Percentiles rank a stretch among this genome's conserved stretches.
phyloP scores from a whole-genome alignment of 2,797 vertebrate genomes.

The Australoheros facetus region DNA sequence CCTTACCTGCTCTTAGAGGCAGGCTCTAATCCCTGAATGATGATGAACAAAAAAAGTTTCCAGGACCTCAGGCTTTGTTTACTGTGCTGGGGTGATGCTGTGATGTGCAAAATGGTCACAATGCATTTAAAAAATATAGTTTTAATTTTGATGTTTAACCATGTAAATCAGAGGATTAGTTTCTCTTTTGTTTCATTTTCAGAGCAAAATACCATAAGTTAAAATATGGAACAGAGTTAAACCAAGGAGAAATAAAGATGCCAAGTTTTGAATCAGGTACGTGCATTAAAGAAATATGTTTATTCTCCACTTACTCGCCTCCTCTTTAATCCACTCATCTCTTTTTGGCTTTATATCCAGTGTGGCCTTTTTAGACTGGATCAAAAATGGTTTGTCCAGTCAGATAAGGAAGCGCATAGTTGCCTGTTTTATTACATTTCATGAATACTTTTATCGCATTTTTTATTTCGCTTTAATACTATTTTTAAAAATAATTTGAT shows the following conservation, averaged over 20 bases:
- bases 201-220: slow-evolving; percentile 99
- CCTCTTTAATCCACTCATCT: not conserved
- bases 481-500: too few species aligned
- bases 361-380: not conserved
- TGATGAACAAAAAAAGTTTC: too few species aligned
- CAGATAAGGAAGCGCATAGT: too few species aligned
- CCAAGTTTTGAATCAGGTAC: slow-evolving; percentile 96
- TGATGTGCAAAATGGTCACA: not conserved
- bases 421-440: too few species aligned
- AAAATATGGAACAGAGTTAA: slow-evolving; percentile 98
- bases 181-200: slow-evolving; percentile 41
- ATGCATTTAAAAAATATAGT: not conserved
- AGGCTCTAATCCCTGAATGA: not conserved
- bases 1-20: too few species aligned
- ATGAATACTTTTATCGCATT: too few species aligned
- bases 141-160: not conserved
- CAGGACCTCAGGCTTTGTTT: not conserved
- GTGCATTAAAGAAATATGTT: not conserved
- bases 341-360: not conserved
- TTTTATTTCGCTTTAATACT: too few species aligned
- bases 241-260: slow-evolving; percentile 97
- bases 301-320: too few species aligned
- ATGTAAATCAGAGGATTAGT: not conserved
- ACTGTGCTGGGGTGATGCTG: not conserved
- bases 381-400: not conserved